These are phyloP conservation scores for Hippocampus mohnikei DNA, from an alignment of 2,113 vertebrate species.

Conservation along the genomic window DNA sequence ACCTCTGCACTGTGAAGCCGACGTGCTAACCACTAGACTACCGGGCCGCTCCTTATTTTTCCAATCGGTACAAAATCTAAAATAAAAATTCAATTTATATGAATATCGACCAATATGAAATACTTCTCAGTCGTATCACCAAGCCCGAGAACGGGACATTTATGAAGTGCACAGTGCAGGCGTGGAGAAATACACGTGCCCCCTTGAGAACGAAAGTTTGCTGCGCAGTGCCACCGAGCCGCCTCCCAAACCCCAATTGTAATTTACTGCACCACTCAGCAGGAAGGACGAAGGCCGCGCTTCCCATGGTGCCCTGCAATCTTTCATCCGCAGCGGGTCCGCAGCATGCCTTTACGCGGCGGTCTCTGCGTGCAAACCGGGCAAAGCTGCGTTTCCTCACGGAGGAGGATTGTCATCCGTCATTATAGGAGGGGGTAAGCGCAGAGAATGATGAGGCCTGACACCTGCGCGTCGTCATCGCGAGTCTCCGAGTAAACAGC, in stretches of 20 bases:
- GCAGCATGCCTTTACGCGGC: slow-evolving; percentile 31
- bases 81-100: too few relatives aligned
- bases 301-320: slow-evolving; percentile 16
- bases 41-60: too few relatives aligned
- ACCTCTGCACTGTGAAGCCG: too few relatives aligned
- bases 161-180: not conserved
- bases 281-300: not conserved
- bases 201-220: too few relatives aligned
- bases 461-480: slow-evolving; percentile 50
- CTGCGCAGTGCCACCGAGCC: not conserved
- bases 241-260: not conserved
- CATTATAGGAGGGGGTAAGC: slow-evolving; percentile 46
- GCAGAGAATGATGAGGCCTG: slow-evolving; percentile 53
- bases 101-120: too few relatives aligned
- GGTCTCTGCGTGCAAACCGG: slow-evolving; percentile 28
- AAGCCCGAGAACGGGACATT: not conserved
- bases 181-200: too few relatives aligned
- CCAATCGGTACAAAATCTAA: too few relatives aligned
- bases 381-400: slow-evolving; percentile 42
- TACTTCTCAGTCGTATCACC: too few relatives aligned
- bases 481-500: slow-evolving; percentile 47
- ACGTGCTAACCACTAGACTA: too few relatives aligned
- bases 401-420: slow-evolving; percentile 59
- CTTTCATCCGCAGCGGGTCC: slow-evolving; percentile 20
- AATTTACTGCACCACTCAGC: not conserved